These are phyloP conservation scores for Ammospiza nelsoni DNA, from an alignment of 2,113 vertebrate genomes.

Conservation along the genomic window DNA sequence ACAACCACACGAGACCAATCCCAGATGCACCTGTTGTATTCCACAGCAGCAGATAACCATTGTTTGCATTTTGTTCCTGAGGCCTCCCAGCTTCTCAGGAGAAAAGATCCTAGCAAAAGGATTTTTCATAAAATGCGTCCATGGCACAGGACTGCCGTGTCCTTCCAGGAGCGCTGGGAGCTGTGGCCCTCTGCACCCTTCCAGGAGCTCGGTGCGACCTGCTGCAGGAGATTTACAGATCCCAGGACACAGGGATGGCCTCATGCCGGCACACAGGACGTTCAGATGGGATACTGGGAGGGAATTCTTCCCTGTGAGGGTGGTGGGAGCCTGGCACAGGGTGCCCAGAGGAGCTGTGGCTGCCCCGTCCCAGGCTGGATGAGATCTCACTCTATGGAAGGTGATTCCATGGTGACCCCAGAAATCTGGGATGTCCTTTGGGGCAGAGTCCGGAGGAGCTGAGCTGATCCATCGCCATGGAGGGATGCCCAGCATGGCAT, in stretches of 20 bases:
- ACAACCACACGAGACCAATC: too few relatives aligned
- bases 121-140: too few relatives aligned
- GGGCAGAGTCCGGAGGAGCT: not conserved
- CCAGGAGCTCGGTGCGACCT: not conserved
- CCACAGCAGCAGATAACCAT: too few relatives aligned
- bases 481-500: not conserved
- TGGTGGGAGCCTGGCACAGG: not conserved
- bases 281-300: fast-evolving
- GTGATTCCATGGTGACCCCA: fast-evolving
- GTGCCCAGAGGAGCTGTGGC: not conserved
- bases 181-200: not conserved
- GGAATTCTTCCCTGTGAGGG: not conserved
- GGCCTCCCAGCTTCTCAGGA: too few relatives aligned
- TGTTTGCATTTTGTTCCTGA: too few relatives aligned
- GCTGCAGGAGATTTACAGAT: not conserved
- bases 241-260: not conserved
- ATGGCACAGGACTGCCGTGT: fast-evolving
- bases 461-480: fast-evolving
- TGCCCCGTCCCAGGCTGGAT: not conserved
- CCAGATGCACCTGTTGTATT: too few relatives aligned
- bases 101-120: too few relatives aligned
- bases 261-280: fast-evolving
- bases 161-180: not conserved
- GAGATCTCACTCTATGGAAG: not conserved
- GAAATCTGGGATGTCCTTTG: fast-evolving